Conservation (phyloP, 2,113 vertebrate species). For the Spizaetus ornatus region DNA sequence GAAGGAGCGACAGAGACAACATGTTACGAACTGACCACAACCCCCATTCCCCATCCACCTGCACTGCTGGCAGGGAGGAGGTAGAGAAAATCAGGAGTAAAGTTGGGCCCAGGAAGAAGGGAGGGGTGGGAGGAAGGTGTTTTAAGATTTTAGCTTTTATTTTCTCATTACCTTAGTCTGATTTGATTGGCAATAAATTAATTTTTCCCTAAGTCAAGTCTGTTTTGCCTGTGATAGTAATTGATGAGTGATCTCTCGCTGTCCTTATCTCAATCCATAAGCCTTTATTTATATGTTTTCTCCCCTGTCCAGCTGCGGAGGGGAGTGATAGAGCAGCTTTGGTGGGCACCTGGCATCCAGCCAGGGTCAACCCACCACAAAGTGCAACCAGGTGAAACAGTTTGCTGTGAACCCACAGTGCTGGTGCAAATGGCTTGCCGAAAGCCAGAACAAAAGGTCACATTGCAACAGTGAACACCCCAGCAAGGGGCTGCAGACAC, state of each 20-base stretch:
- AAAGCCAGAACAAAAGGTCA: neutral
- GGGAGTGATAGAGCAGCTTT: no score
- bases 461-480: neutral
- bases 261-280: neutral
- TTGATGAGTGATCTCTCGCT: neutral
- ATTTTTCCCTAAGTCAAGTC: neutral
- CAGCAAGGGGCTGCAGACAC: neutral
- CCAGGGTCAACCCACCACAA: neutral
- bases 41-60: neutral
- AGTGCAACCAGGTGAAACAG: neutral
- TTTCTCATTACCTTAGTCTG: neutral
- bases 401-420: neutral
- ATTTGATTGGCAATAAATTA: neutral
- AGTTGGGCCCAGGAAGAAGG: neutral
- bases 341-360: neutral
- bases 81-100: neutral
- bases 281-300: neutral
- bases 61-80: neutral
- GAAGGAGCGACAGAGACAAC: neutral
- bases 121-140: no score
- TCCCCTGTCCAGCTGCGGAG: no score
- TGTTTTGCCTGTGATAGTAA: neutral
- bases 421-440: neutral
- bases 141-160: neutral
- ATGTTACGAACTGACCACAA: neutral